Conservation (phyloP, 2,888 invertebrate species). For the Smittia sp. region DNA sequence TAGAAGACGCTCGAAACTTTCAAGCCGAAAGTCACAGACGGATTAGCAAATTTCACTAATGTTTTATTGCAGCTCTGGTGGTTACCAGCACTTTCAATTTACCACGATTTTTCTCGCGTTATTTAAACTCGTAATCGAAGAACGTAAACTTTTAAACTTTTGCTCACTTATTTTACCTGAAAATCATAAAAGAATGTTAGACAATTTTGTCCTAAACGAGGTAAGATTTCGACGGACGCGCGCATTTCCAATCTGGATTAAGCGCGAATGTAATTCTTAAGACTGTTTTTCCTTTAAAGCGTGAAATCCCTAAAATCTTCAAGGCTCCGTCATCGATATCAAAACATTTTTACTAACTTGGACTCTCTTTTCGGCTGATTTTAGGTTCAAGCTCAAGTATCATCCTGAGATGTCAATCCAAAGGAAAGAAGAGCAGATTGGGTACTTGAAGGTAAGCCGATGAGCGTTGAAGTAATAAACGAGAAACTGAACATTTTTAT, state of each 20-base stretch:
- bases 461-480: conserved; percentile 17
- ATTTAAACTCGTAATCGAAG: conserved; percentile 35
- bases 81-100: conserved; percentile 22
- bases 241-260: too few relatives aligned
- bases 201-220: not conserved
- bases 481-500: conserved; percentile 42
- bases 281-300: too few relatives aligned
- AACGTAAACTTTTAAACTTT: conserved; percentile 16
- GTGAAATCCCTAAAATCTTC: too few relatives aligned
- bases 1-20: not conserved
- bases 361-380: conserved; percentile 42
- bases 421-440: conserved; percentile 80
- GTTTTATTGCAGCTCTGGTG: conserved; percentile 36
- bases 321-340: too few relatives aligned
- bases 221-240: too few relatives aligned
- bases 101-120: conserved; percentile 23
- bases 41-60: not conserved
- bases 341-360: not conserved
- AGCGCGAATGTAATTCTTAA: too few relatives aligned
- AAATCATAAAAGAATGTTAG: not conserved
- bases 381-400: conserved; percentile 98
- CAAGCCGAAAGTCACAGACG: not conserved
- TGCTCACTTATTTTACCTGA: not conserved
- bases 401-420: conserved; percentile 95
- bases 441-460: conserved; percentile 71